These are phyloP conservation scores for Grammomys dolichurus DNA, from an alignment of 2,113 vertebrate genomes.

Conservation along the genomic window DNA sequence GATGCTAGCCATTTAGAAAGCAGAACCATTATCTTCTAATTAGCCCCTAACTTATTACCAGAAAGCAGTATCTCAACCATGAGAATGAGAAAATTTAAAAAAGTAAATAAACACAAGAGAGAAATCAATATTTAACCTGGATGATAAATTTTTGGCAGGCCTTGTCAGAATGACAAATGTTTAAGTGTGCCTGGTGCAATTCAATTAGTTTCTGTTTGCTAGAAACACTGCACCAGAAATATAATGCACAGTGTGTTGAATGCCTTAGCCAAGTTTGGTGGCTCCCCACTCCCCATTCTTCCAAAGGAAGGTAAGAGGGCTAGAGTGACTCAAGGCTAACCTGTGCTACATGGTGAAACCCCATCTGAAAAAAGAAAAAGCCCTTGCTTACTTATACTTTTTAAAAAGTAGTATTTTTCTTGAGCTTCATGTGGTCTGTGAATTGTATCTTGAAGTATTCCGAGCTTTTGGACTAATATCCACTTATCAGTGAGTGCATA, in stretches of 20 bases:
- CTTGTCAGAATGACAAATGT: conserved; percentile 76
- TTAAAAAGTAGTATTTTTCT: no score
- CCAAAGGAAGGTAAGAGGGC: not conserved
- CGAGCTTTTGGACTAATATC: no score
- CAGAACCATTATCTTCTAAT: not conserved
- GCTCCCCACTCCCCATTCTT: no score
- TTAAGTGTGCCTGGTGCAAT: conserved; percentile 53
- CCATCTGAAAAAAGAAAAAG: not conserved
- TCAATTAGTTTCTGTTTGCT: conserved; percentile 78
- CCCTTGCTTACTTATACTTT: not conserved
- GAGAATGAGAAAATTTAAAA: not conserved
- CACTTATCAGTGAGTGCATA: no score
- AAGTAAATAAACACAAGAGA: conserved; percentile 35
- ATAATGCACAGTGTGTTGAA: conserved; percentile 60
- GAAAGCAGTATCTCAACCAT: conserved; percentile 10
- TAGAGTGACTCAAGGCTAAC: not conserved
- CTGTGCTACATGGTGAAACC: not conserved
- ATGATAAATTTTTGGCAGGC: not conserved
- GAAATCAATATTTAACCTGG: conserved; percentile 46
- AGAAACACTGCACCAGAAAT: conserved; percentile 74
- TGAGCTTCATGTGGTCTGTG: no score
- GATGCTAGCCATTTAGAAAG: not conserved
- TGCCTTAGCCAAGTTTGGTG: not conserved
- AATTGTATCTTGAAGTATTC: no score
- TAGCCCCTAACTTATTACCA: conserved; percentile 31